Evolutionary conservation across 2,888 invertebrate genomes (phyloP).

Genomic region (Orthosia cruda): DNA sequence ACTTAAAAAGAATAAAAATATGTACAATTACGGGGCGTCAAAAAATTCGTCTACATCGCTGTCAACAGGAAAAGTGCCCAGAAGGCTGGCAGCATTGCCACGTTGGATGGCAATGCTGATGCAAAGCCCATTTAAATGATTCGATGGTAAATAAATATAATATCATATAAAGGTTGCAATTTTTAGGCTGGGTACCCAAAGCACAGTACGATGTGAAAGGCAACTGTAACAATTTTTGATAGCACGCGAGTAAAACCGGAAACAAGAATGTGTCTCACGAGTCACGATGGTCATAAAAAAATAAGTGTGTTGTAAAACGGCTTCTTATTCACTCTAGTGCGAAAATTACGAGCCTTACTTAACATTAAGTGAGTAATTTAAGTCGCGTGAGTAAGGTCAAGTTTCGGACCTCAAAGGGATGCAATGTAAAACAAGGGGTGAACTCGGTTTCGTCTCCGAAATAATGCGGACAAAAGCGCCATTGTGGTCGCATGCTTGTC

Average conservation of each 20-base stretch:
- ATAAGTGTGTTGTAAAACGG: neutral
- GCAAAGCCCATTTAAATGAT: no score
- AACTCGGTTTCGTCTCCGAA: neutral
- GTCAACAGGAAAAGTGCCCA: no score
- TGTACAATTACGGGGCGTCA: no score
- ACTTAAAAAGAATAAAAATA: no score
- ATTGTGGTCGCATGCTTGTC: neutral
- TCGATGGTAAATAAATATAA: no score
- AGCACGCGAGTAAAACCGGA: conserved; percentile 22
- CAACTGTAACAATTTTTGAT: neutral
- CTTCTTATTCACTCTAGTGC: conserved; percentile 9
- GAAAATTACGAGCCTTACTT: conserved; percentile 9
- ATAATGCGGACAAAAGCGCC: conserved; percentile 8
- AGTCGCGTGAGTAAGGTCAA: conserved; percentile 4
- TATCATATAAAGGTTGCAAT: neutral
- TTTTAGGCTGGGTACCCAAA: neutral
- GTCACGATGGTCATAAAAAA: conserved; percentile 13
- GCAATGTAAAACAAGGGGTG: conserved; percentile 2
- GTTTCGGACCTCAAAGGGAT: conserved; percentile 22
- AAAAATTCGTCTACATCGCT: no score
- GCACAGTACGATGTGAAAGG: conserved; percentile 40
- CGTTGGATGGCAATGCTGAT: no score
- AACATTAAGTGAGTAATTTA: neutral
- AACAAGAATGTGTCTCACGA: conserved; percentile 28
- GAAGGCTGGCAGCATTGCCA: no score